Percentiles rank a stretch among this genome's conserved stretches.
phyloP scores from a whole-genome alignment of 2,113 vertebrate genomes.

The Rhombomys opimus region DNA sequence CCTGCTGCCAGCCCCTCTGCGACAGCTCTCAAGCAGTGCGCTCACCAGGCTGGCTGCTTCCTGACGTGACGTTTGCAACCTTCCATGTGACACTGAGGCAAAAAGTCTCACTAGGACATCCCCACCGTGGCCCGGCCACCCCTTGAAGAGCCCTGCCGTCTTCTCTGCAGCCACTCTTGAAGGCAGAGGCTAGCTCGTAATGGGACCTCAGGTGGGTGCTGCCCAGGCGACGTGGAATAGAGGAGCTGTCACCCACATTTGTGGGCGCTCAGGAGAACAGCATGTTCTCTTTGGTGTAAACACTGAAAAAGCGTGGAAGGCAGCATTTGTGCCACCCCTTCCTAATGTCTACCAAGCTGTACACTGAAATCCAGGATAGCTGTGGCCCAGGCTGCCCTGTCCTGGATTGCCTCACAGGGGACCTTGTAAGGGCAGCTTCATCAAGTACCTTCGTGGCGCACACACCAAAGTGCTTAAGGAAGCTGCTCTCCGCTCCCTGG shows the following conservation, averaged over 20 bases:
- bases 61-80: background rate
- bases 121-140: background rate
- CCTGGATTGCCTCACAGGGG: background rate
- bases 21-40: no score
- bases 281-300: background rate
- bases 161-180: background rate
- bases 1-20: background rate
- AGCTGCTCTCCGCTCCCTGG: background rate
- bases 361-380: background rate
- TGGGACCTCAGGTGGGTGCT: background rate
- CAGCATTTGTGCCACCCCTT: background rate
- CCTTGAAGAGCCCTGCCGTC: no score
- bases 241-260: background rate
- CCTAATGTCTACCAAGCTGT: background rate
- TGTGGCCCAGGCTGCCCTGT: background rate
- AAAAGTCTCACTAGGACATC: background rate
- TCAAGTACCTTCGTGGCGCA: background rate
- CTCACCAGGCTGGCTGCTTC: background rate
- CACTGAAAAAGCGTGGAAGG: background rate
- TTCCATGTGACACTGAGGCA: conserved; percentile 50
- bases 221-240: background rate
- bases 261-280: no score
- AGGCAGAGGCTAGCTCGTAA: background rate
- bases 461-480: background rate
- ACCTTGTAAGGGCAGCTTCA: background rate